phyloP scores from a whole-genome alignment of 2,113 vertebrate species.

The Bucco capensis region DNA sequence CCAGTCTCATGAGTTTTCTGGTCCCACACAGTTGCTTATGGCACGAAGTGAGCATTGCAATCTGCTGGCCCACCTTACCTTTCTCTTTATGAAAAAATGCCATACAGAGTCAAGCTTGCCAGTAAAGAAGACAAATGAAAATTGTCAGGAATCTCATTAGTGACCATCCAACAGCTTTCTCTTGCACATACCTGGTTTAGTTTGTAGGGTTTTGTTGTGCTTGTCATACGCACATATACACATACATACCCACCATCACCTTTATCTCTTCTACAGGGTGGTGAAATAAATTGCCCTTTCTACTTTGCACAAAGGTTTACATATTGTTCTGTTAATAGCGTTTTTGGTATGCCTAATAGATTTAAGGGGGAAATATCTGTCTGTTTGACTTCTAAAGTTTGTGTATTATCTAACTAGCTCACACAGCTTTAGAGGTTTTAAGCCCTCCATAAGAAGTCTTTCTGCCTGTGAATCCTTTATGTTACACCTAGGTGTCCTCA shows the following conservation, averaged over 20 bases:
- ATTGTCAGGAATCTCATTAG: constrained; percentile 40
- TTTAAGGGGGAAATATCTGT: not conserved
- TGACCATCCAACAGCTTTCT: constrained; percentile 18
- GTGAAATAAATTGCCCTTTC: not conserved
- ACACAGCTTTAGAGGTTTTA: constrained; percentile 48
- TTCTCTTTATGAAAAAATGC: not conserved
- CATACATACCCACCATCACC: not conserved
- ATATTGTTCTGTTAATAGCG: not conserved
- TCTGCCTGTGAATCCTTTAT: constrained; percentile 56
- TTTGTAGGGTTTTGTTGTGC: not conserved
- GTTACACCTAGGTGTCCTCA: constrained; percentile 65
- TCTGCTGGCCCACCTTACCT: not conserved
- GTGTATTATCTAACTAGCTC: constrained; percentile 33
- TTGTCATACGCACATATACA: fast-evolving
- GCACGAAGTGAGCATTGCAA: fast-evolving
- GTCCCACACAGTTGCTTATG: not conserved
- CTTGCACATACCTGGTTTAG: not conserved
- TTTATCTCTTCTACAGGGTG: not conserved
- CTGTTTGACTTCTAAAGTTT: constrained; percentile 19
- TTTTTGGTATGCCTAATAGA: not conserved
- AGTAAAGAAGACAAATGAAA: constrained; percentile 53
- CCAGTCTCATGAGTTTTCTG: not conserved
- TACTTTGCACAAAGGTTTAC: constrained; percentile 4
- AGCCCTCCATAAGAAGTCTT: constrained; percentile 43
- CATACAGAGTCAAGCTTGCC: not conserved